Evolutionary conservation across 2,888 invertebrate species (phyloP).

Genomic region (Empis stercorea): DNA sequence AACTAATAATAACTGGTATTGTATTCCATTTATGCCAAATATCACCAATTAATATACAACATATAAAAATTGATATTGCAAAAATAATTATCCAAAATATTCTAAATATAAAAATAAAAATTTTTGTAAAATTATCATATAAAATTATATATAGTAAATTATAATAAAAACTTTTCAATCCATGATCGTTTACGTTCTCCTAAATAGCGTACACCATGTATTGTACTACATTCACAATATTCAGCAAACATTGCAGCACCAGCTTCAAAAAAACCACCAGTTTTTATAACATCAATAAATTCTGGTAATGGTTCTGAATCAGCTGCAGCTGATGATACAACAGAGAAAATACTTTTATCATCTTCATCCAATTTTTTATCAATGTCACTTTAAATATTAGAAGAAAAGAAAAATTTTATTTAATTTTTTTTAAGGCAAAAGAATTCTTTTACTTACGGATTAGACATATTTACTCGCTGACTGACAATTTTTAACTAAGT

Average conservation of each 20-base stretch:
- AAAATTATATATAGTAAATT: background rate
- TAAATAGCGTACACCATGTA: constrained; percentile 43
- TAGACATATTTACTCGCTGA: too few species aligned
- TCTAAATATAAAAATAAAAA: background rate
- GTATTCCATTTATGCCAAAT: constrained; percentile 49
- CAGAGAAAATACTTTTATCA: too few species aligned
- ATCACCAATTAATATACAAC: constrained; percentile 40
- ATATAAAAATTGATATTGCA: constrained; percentile 41
- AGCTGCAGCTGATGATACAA: background rate
- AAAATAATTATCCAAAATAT: constrained; percentile 41
- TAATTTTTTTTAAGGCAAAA: too few species aligned
- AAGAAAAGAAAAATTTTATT: too few species aligned
- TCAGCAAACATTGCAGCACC: constrained; percentile 7
- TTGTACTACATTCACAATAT: constrained; percentile 31
- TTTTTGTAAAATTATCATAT: constrained; percentile 24
- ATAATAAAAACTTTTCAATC: constrained; percentile 5
- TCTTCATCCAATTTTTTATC: too few species aligned
- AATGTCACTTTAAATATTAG: too few species aligned
- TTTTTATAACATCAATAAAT: constrained; percentile 1
- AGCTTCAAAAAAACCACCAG: background rate
- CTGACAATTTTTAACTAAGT: too few species aligned
- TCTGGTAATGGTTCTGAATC: background rate
- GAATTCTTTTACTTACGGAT: too few species aligned
- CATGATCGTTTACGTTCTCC: constrained; percentile 29
- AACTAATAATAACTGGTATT: constrained; percentile 51